phyloP scores from a whole-genome alignment of 2,888 invertebrate genomes.

The Archips crataeganus region DNA sequence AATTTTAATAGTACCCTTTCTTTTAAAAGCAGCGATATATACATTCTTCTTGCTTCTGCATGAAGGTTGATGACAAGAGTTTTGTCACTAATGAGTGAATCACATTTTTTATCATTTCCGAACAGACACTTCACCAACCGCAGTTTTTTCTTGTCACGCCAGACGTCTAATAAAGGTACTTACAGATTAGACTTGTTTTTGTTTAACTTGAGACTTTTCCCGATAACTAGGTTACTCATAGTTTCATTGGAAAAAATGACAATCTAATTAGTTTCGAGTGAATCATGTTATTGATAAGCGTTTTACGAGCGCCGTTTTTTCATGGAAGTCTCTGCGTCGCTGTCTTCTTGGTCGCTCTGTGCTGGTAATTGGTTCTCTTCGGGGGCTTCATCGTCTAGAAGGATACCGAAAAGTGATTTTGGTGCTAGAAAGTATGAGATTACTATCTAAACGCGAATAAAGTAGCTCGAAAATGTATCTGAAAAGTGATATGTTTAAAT shows the following conservation, averaged over 20 bases:
- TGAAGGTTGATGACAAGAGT: not conserved
- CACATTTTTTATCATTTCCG: not conserved
- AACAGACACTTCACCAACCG: not conserved
- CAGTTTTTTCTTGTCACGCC: not conserved
- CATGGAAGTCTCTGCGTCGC: constrained; percentile 49
- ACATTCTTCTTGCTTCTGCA: not conserved
- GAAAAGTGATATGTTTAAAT: too few species aligned
- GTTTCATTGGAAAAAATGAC: constrained; percentile 2
- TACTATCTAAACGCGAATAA: too few species aligned
- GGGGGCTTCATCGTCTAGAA: constrained; percentile 51
- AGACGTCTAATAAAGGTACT: not conserved
- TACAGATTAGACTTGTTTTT: not conserved
- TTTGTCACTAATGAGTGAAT: not conserved
- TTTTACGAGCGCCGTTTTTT: constrained; percentile 51
- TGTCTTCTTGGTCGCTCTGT: constrained; percentile 47
- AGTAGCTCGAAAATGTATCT: too few species aligned
- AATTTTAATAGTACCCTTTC: too few species aligned
- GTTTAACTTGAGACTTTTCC: not conserved
- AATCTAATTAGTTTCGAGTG: constrained; percentile 16
- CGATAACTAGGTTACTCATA: constrained; percentile 23
- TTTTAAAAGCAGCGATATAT: too few species aligned
- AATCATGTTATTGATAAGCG: constrained; percentile 31
- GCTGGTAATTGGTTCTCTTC: constrained; percentile 54
- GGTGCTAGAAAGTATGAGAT: too few species aligned
- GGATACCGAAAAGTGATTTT: not conserved